Conservation (phyloP, 2,888 invertebrate species). For the Caradrina clavipalpis region DNA sequence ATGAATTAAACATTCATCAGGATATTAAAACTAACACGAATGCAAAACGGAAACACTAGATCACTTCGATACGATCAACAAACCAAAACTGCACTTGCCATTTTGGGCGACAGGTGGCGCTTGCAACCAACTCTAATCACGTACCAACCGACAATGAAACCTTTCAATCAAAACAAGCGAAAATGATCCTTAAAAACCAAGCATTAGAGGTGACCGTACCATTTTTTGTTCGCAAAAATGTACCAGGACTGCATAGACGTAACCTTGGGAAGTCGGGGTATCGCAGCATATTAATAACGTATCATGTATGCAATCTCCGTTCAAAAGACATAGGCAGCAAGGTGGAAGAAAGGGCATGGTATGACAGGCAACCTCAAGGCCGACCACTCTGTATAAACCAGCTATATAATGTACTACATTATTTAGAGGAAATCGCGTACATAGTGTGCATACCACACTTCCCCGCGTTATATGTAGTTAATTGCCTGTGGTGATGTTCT, state of each 20-base stretch:
- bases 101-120: conserved; percentile 81
- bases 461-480: conserved; percentile 69
- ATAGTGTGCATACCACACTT: conserved; percentile 65
- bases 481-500: conserved; percentile 78
- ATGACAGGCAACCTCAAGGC: conserved; percentile 85
- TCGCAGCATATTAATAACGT: conserved; percentile 87
- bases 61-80: conserved; percentile 62
- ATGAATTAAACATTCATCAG: conserved; percentile 64
- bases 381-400: conserved; percentile 77
- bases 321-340: conserved; percentile 86
- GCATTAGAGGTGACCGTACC: conserved; percentile 53
- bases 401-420: conserved; percentile 64
- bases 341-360: conserved; percentile 90
- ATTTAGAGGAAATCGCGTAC: conserved; percentile 65
- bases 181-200: conserved; percentile 38
- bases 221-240: conserved; percentile 59
- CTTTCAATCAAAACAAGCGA: conserved; percentile 22
- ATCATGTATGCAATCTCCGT: conserved; percentile 88
- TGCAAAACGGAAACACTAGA: conserved; percentile 65
- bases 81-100: conserved; percentile 70
- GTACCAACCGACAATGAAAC: conserved; percentile 65
- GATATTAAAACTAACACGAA: conserved; percentile 60
- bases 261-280: conserved; percentile 82
- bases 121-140: conserved; percentile 75
- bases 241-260: conserved; percentile 76